These are phyloP conservation scores for Tichodroma muraria DNA, from an alignment of 2,113 vertebrate genomes.

Conservation along the genomic window DNA sequence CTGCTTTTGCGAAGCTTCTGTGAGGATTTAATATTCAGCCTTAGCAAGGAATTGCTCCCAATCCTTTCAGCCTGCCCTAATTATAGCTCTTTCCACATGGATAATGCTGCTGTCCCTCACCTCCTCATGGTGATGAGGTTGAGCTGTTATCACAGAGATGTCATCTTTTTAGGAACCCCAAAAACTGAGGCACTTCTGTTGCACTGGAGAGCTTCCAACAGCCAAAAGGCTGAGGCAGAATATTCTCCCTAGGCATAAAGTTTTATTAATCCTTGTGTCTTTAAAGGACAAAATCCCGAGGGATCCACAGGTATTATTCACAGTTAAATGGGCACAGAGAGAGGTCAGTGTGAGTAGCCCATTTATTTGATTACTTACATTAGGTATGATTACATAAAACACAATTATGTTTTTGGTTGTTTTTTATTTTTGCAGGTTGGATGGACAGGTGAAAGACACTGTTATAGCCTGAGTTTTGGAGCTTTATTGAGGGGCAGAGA, in stretches of 20 bases:
- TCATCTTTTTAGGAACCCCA: neutral
- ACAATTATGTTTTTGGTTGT: neutral
- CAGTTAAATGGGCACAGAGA: neutral
- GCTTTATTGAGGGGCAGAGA: neutral
- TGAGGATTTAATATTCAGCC: neutral
- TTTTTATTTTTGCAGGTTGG: neutral
- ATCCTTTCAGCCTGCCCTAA: neutral
- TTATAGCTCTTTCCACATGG: neutral
- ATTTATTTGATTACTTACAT: neutral
- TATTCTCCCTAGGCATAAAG: neutral
- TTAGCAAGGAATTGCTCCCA: neutral
- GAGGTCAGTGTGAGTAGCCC: neutral
- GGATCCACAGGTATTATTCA: neutral
- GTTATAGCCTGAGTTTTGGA: neutral
- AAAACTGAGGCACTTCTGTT: neutral
- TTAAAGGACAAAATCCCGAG: neutral
- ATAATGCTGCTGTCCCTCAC: neutral
- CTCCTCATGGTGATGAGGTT: neutral
- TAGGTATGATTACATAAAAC: neutral
- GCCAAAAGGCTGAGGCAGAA: neutral
- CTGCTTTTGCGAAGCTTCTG: neutral
- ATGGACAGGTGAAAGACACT: neutral
- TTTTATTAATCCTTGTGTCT: neutral
- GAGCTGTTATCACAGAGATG: neutral
- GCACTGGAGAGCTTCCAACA: neutral